Evolutionary conservation across 2,888 invertebrate species (phyloP).

Genomic region (Rhamnusium bicolor): DNA sequence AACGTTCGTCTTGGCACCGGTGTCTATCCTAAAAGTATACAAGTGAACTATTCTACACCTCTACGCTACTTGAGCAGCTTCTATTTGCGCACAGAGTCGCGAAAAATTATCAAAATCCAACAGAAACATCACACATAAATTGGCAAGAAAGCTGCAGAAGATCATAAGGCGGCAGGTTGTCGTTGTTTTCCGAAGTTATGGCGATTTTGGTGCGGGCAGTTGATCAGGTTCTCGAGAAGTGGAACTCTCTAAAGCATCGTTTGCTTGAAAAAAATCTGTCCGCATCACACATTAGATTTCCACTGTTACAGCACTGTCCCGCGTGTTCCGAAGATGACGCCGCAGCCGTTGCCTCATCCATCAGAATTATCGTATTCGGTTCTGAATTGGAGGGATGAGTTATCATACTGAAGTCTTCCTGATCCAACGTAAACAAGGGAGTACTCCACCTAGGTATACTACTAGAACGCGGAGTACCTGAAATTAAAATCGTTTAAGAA

Average conservation of each 20-base stretch:
- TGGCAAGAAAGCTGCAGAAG: slow-evolving; percentile 66
- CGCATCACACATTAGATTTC: slow-evolving; percentile 70
- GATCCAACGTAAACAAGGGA: slow-evolving; percentile 88
- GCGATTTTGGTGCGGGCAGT: slow-evolving; percentile 65
- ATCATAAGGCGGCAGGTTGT: slow-evolving; percentile 53
- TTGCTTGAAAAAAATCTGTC: slow-evolving; percentile 79
- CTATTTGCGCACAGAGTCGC: slow-evolving; percentile 64
- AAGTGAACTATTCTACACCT: slow-evolving; percentile 49
- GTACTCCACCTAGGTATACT: slow-evolving; percentile 85
- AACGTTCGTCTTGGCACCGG: slow-evolving; percentile 62
- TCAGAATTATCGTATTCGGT: slow-evolving; percentile 84
- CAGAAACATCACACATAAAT: slow-evolving; percentile 69
- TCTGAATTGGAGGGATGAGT: slow-evolving; percentile 79
- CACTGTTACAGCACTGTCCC: slow-evolving; percentile 68
- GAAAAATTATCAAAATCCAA: slow-evolving; percentile 65
- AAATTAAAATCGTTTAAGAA: slow-evolving; percentile 2
- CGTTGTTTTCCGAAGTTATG: slow-evolving; percentile 61
- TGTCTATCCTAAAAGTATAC: slow-evolving; percentile 54
- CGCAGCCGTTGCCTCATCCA: slow-evolving; percentile 75
- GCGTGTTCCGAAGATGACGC: slow-evolving; percentile 62
- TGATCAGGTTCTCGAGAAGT: slow-evolving; percentile 62
- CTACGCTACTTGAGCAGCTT: slow-evolving; percentile 69
- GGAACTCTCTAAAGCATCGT: slow-evolving; percentile 73
- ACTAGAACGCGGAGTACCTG: slow-evolving; percentile 75
- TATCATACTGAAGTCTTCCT: slow-evolving; percentile 95